These are phyloP conservation scores for Adela reaumurella DNA, from an alignment of 2,888 invertebrate species.

Conservation along the genomic window DNA sequence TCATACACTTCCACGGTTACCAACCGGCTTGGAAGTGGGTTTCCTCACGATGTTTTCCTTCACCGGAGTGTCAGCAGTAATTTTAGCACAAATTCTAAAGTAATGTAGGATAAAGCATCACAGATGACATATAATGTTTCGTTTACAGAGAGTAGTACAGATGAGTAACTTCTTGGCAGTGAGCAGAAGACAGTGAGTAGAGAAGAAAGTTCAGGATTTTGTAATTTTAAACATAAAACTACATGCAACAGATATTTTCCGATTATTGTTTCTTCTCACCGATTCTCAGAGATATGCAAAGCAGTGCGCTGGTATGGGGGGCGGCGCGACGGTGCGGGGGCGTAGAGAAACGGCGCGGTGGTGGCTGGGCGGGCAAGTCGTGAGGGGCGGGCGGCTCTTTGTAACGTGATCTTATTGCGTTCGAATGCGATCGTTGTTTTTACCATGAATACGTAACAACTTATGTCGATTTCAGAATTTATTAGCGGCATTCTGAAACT, in stretches of 20 bases:
- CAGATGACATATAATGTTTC: too few species aligned
- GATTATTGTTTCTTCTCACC: constrained; percentile 10
- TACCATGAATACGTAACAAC: constrained; percentile 40
- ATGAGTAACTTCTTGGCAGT: too few species aligned
- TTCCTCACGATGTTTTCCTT: too few species aligned
- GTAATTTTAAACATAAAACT: too few species aligned
- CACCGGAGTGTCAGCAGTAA: too few species aligned
- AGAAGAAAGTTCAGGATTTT: too few species aligned
- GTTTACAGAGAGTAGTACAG: too few species aligned
- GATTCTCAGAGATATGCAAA: constrained; percentile 45
- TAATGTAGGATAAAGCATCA: too few species aligned
- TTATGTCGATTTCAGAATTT: constrained; percentile 51
- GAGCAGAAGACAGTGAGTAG: too few species aligned
- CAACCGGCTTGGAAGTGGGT: too few species aligned
- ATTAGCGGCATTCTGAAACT: constrained; percentile 25
- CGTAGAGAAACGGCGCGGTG: constrained; percentile 3
- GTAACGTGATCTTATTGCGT: constrained; percentile 53
- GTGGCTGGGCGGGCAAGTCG: constrained; percentile 1
- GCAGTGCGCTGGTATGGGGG: constrained; percentile 18
- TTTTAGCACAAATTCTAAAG: too few species aligned
- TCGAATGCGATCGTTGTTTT: constrained; percentile 15
- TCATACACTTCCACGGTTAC: too few species aligned
- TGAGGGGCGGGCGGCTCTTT: constrained; percentile 19
- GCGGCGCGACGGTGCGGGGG: neutral
- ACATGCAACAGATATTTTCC: neutral